Base-by-base conservation (phyloP, 2,113 vertebrate species). In the Hiodon alosoides region DNA sequence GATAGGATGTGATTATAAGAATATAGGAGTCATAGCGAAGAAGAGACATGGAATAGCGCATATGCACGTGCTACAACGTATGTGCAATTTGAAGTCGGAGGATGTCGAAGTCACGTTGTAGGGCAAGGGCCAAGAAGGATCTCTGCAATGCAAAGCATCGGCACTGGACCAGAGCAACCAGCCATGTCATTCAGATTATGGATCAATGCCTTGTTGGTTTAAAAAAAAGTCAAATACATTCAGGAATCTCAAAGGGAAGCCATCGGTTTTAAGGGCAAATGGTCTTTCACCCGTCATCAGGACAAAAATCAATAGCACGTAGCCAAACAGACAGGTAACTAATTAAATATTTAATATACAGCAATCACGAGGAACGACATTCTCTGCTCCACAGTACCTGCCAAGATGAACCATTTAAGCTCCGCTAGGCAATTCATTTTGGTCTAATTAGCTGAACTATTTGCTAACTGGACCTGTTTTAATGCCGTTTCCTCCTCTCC, bases 211-310 rank as follows among this genome's bases (percentile, higher is more conserved):
- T 59, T 14, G 14, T 17, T 55, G 7, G 55, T 69, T 16, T 69
- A 16, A 47, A n/a, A n/a, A 31, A 55, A 71, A 17, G 48, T 59
- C 55, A 9, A n/a, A 48, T 17, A 59, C 70, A 71, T 47, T 14
- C 31, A 64, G 68, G 69, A 48, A 17, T 17, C 62, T 76, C 65
- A 72, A 77, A 64, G 61, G 60, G 74, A 70, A 9, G 67, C n/a
- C 69, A 60, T 86, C 80, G 78, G 77, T 83, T 82, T 84, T 79
- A 78, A 72, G 77, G 73, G 77, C 74, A 79, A 76, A 83, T 81
- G 79, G 81, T 81, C 83, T 79, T 77, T 86, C 84, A 83, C 77
- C 67, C 81, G 68, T 61, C 78, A 82, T 86, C 85, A 81, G 66
- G 80, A 81, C 85, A 88, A 79, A 71, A 87, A 85, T 87, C 71